A percentile compares a stretch with the other conserved stretches of the same genome.
Evolutionary conservation across 2,797 vertebrate genomes (phyloP).

Genomic region (Anomalospiza imberbis): DNA sequence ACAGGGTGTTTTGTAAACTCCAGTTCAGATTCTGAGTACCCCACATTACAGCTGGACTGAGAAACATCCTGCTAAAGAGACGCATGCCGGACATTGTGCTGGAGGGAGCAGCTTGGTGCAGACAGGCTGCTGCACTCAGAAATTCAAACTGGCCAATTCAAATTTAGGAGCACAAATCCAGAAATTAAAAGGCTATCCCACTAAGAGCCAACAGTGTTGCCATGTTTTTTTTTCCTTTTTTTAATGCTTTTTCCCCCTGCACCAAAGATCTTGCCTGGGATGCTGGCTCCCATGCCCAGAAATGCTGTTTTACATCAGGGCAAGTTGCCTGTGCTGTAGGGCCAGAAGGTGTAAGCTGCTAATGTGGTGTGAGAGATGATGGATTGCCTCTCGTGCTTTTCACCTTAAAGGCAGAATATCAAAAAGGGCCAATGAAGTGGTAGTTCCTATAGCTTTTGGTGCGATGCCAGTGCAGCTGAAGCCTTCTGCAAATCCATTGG

Average conservation of each 20-base stretch:
- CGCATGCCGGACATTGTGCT: not conserved
- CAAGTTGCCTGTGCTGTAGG: not conserved
- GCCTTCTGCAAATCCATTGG: not conserved
- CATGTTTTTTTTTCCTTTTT: not conserved
- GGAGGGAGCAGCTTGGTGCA: conserved; percentile 19
- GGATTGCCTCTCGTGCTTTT: rapidly evolving
- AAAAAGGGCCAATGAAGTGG: not conserved
- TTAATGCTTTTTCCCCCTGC: rapidly evolving
- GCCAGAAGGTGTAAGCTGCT: not conserved
- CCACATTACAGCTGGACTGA: conserved; percentile 62
- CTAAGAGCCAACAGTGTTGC: conserved; percentile 61
- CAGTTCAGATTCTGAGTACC: conserved; percentile 71
- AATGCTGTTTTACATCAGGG: not conserved
- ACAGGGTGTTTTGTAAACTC: conserved; percentile 79
- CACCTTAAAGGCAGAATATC: not conserved
- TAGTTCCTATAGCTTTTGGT: conserved; percentile 7
- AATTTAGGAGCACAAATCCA: conserved; percentile 62
- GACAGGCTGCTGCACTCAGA: conserved; percentile 56
- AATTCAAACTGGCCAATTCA: conserved; percentile 5
- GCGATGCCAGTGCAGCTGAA: not conserved
- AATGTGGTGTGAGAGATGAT: not conserved
- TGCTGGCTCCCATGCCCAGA: conserved; percentile 10
- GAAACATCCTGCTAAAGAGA: conserved; percentile 71
- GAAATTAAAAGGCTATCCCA: conserved; percentile 45
- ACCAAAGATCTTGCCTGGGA: not conserved